Conservation (phyloP, 2,888 invertebrate species). For the Troides aeacus region DNA sequence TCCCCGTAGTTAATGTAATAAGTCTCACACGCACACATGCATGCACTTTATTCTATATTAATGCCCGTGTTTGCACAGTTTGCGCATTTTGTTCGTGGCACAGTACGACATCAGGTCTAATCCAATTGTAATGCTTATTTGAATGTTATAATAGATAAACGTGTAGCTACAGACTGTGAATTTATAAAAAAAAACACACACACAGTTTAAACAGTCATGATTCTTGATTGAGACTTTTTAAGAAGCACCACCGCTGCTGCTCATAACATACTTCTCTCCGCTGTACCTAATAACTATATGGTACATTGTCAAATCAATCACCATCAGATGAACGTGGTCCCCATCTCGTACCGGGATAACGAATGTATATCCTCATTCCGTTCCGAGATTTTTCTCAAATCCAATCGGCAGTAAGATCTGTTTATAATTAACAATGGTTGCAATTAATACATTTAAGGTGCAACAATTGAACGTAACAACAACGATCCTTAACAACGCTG, state of each 20-base stretch:
- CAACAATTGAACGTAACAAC: slow-evolving; percentile 13
- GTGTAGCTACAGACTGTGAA: neutral
- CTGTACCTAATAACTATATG: too few species aligned
- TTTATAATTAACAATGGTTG: slow-evolving; percentile 22
- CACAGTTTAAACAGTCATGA: too few species aligned
- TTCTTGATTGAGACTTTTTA: too few species aligned
- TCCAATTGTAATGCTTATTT: neutral
- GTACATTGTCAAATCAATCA: too few species aligned
- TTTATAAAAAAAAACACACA: too few species aligned
- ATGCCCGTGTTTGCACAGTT: neutral
- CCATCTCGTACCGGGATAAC: too few species aligned
- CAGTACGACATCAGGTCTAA: neutral
- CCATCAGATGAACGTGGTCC: too few species aligned
- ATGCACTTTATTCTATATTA: neutral
- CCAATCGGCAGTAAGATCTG: slow-evolving; percentile 4
- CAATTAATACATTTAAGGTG: slow-evolving; percentile 15
- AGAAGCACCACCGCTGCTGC: too few species aligned
- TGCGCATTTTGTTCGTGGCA: neutral
- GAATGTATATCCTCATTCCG: too few species aligned
- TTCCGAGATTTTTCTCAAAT: too few species aligned
- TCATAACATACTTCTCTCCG: too few species aligned
- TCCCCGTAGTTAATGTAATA: neutral
- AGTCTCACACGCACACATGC: neutral
- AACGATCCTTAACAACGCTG: neutral
- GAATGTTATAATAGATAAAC: neutral